phyloP scores from a whole-genome alignment of 2,113 vertebrate genomes.

The Crypturellus undulatus region DNA sequence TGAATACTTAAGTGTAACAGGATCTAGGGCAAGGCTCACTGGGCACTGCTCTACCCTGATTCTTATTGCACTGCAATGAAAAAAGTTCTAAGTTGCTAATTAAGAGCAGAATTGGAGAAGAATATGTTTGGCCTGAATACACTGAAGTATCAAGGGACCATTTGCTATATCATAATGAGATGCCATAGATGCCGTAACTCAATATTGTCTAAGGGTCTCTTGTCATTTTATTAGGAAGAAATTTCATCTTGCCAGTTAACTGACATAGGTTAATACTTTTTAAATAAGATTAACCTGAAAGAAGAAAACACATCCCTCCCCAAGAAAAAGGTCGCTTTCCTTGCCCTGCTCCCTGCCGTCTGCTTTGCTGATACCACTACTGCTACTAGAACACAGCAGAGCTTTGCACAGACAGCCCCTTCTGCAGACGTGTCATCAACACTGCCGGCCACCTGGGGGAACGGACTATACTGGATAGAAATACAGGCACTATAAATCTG shows the following conservation, averaged over 20 bases:
- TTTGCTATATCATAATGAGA: conserved; percentile 34
- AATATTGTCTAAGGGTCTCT: neutral
- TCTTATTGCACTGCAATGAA: conserved; percentile 37
- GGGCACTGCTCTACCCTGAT: neutral
- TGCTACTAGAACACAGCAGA: neutral
- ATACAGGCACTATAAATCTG: conserved; percentile 29
- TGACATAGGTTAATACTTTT: neutral
- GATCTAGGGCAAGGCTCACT: conserved; percentile 34
- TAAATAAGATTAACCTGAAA: neutral
- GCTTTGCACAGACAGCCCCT: neutral
- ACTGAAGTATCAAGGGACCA: neutral
- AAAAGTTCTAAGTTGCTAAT: conserved; percentile 62
- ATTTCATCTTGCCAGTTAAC: neutral
- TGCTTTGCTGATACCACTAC: neutral
- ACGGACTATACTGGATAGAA: conserved; percentile 11
- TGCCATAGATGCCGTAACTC: neutral
- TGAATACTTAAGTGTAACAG: conserved; percentile 33
- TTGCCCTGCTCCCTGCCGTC: neutral
- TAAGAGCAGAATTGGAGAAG: conserved; percentile 51
- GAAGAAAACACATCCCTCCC: neutral
- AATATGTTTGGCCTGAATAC: conserved; percentile 40
- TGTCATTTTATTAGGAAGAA: neutral
- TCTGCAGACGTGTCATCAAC: conserved; percentile 29
- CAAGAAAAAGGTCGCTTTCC: neutral
- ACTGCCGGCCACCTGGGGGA: neutral